Evolutionary conservation across 2,113 vertebrate genomes (phyloP).

Genomic region (Kobus ellipsiprymnus): DNA sequence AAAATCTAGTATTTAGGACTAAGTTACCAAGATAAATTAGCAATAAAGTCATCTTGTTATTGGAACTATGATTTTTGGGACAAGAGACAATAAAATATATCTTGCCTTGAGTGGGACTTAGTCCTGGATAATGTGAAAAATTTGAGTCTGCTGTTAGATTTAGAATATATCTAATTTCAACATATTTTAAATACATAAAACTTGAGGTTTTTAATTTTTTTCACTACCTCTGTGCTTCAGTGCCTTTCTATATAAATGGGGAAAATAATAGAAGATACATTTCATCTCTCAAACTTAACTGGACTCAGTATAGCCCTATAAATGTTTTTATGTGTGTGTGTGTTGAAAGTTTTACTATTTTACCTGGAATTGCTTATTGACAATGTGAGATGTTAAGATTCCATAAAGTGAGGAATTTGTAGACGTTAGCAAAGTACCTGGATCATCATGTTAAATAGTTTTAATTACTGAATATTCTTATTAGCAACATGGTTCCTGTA

Average conservation of each 20-base stretch:
- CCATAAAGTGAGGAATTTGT: background rate
- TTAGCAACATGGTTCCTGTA: background rate
- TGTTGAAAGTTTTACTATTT: background rate
- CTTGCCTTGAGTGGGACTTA: background rate
- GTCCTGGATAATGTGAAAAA: background rate
- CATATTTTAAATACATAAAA: background rate
- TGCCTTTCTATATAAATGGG: background rate
- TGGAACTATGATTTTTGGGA: background rate
- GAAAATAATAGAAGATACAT: background rate
- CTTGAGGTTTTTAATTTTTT: background rate
- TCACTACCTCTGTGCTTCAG: background rate
- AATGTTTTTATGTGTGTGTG: background rate
- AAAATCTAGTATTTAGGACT: background rate
- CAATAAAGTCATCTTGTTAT: background rate
- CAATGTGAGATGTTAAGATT: background rate
- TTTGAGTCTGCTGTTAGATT: background rate
- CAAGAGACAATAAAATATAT: background rate
- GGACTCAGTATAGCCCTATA: background rate
- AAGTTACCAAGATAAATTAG: background rate
- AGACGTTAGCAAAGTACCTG: background rate
- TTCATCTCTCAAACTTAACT: background rate
- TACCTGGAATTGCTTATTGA: background rate
- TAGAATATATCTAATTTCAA: background rate
- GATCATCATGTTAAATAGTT: background rate
- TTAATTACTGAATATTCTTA: background rate